These are phyloP conservation scores for Varecia variegata DNA, from an alignment of 2,797 vertebrate genomes.

Conservation along the genomic window DNA sequence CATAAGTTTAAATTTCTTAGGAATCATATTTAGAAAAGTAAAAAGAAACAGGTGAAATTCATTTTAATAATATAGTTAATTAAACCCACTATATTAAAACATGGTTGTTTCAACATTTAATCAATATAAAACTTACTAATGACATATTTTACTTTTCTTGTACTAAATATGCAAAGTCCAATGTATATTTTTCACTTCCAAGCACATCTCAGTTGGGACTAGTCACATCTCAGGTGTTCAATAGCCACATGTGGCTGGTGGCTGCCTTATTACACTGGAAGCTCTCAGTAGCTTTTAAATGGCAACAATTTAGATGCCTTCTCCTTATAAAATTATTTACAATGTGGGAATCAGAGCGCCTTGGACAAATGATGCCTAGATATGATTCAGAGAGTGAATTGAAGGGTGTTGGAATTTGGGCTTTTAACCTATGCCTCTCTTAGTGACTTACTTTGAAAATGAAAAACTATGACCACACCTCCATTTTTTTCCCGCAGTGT, in stretches of 20 bases:
- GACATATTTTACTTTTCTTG: not conserved
- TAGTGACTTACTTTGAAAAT: not conserved
- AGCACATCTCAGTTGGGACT: not conserved
- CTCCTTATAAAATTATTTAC: not conserved
- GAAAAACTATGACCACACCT: not conserved
- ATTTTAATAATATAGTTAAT: slow-evolving; percentile 5
- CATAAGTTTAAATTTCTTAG: not conserved
- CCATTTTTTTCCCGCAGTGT: not conserved
- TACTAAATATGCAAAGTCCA: not conserved
- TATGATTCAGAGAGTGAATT: not conserved
- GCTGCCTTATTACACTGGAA: not conserved
- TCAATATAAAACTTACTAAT: not conserved
- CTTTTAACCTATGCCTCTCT: not conserved
- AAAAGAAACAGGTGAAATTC: slow-evolving; percentile 5
- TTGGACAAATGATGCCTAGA: not conserved
- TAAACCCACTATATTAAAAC: not conserved
- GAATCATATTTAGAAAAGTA: slow-evolving; percentile 18
- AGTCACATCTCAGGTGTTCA: not conserved
- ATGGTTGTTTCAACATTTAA: not conserved
- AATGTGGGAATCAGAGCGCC: not conserved
- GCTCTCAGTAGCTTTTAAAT: not conserved
- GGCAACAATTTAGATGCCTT: not conserved
- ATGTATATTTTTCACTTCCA: not conserved
- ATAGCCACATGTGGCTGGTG: not conserved
- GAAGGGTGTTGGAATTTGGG: not conserved